Evolutionary conservation across 1,140 invertebrate species (phyloP), one percentile per base, ranked within the genome.

Genomic region (Ceratitis capitata): DNA sequence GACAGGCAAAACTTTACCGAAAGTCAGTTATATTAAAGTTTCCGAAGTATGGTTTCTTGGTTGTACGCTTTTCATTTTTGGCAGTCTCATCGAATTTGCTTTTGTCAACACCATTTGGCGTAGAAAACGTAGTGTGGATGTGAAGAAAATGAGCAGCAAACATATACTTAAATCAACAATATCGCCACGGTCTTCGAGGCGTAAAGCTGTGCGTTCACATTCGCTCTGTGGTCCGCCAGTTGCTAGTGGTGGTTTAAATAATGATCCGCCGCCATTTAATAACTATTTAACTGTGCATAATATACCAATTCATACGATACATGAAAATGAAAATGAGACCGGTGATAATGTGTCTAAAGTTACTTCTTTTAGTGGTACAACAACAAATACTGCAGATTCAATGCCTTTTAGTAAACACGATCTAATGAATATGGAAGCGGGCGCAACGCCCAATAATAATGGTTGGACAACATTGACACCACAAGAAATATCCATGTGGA

Each of bases 11-110:
- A 96, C 95, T 7, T 91, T 98, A 61, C 97, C 97, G 0, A 97
- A 97, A 91, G 96, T 97, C 1, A 97, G 97, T 19, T 98, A 98
- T 87, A 96, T 98, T n/a, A 97, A 97, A 92, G 96, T 97, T 0
- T 96, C 97, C 85, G 96, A 98, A 92, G 95, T 97, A 74, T 97
- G 97, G 96, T 97, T 97, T 89, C 92, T 97, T n/a, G 96, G 95
- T 0, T 97, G 97, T 89, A 96, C 95, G 1, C 94, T 95, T 85
- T 97, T 97, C 88, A 96, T 97, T 61, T 97, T 97, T 89, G 95
- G 96, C 19, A 96, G 96, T 5, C 94, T 98, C 90, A 95, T 97
- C 1, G 97, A 98, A 88, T 98, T 97, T 89, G 96, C 96, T n/a
- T 96, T 97, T 87, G 97, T 97, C 5, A 98, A 97, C 89, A 97